Evolutionary conservation across 2,888 invertebrate genomes (phyloP), one percentile per base, ranked within the genome.

Genomic region (Nymphalis urticae): DNA sequence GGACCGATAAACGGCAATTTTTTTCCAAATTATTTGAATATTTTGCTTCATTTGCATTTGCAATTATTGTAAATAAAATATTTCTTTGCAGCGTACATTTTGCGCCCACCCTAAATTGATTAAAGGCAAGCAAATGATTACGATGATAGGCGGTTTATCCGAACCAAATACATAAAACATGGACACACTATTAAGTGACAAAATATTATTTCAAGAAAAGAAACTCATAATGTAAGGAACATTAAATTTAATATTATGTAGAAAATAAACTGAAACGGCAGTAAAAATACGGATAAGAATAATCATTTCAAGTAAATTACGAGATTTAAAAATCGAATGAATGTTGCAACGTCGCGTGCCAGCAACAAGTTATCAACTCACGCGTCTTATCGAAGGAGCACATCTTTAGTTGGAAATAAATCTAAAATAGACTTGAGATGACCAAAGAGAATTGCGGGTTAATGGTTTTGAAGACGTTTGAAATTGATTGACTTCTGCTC

Each of bases 401-500:
- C 90, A 91, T 91, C 91, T 85, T 86, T 87, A 86, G 78, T 81
- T 80, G 84, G 85, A 86, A 86, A 88, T 87, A 88, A 86, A 89
- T 89, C 84, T 85, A 85, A 36, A 50, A 47, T 9, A 24, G 60
- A 64, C 80, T 80, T 80, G 72, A 63, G 75, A 77, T 81, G 82
- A 84, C 85, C 84, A 83, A 88, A 88, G 84, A 85, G 85, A 85
- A 83, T 79, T 74, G 82, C 82, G 84, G 84, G 85, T 85, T 89
- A 89, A 89, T 89, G 85, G 86, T 85, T 86, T 75, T 73, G 82
- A 85, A 87, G 86, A 88, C 85, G 85, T 84, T 85, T 85, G 80
- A 81, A 85, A 88, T 85, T 84, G 83, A 84, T 85, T 82, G 82
- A 84, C 82, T 84, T 79, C 83, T 80, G 83, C 79, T 80, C 77